phyloP scores from a whole-genome alignment of 2,797 vertebrate genomes.

The Schizopygopsis malacanthus region DNA sequence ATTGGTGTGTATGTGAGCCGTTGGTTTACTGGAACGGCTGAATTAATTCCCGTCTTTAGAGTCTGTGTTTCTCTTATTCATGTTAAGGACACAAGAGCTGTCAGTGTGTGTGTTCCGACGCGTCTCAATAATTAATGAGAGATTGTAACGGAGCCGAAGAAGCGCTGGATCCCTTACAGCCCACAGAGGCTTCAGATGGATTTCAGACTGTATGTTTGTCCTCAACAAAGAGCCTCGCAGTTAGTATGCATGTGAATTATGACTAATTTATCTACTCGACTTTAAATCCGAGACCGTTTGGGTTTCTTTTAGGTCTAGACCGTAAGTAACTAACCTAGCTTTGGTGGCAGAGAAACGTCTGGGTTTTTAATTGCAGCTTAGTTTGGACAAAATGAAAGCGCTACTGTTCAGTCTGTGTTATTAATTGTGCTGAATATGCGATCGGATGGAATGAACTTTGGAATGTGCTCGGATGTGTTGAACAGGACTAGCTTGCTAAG shows the following conservation, averaged over 20 bases:
- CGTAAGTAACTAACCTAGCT: background rate
- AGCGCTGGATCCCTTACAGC: conserved; percentile 74
- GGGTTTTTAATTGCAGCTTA: background rate
- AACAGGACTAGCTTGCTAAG: conserved; percentile 57
- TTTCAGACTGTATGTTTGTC: conserved; percentile 6
- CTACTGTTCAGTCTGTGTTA: background rate
- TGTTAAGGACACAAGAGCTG: conserved; percentile 79
- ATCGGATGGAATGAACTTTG: conserved; percentile 69
- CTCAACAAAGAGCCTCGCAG: background rate
- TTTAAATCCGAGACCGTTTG: background rate
- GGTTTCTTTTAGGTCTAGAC: background rate
- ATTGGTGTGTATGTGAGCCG: conserved; percentile 32
- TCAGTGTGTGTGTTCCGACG: conserved; percentile 75
- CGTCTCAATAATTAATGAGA: conserved; percentile 82
- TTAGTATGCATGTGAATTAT: background rate
- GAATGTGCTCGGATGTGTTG: conserved; percentile 61
- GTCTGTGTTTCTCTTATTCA: conserved; percentile 72
- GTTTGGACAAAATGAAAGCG: background rate
- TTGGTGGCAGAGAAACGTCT: background rate
- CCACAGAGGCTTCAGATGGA: conserved; percentile 29
- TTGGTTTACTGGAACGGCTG: conserved; percentile 24
- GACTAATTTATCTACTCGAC: background rate
- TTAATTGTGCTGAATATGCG: conserved; percentile 16
- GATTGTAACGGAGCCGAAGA: conserved; percentile 71
- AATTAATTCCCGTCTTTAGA: background rate